phyloP scores from a whole-genome alignment of 2,113 vertebrate species.

The Cervus canadensis region DNA sequence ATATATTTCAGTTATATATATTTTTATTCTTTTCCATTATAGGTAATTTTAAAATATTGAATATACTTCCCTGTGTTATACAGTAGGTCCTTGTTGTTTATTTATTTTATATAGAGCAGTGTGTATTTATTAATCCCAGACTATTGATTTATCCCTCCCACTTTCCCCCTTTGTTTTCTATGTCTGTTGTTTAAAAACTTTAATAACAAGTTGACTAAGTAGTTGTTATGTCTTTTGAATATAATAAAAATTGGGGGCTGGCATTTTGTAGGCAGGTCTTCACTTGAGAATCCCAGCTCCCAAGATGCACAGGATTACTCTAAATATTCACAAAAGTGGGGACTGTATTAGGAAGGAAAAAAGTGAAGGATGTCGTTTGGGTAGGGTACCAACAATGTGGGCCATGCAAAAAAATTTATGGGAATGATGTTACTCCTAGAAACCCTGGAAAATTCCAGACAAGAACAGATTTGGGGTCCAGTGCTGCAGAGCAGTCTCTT shows the following conservation, averaged over 20 bases:
- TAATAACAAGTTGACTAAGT: neutral
- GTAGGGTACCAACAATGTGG: neutral
- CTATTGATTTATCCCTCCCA: neutral
- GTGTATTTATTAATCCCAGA: neutral
- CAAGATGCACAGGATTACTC: neutral
- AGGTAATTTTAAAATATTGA: neutral
- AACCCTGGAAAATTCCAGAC: neutral
- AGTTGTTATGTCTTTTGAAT: conserved; percentile 11
- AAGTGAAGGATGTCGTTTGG: neutral
- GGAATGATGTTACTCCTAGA: neutral
- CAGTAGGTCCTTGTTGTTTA: neutral
- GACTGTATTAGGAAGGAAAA: neutral
- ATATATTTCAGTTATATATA: neutral
- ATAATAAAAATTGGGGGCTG: neutral
- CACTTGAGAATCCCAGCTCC: conserved; percentile 1
- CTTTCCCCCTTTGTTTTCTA: neutral
- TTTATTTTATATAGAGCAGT: neutral
- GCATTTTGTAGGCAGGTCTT: neutral
- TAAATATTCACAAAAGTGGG: neutral
- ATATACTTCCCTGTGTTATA: neutral
- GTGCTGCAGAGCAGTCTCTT: neutral
- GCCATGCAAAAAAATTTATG: neutral
- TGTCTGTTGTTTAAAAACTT: conserved; percentile 6
- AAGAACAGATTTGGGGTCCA: neutral
- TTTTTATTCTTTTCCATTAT: neutral